Percentiles rank a stretch among this genome's conserved stretches.
Evolutionary conservation across 2,888 invertebrate genomes (phyloP).

Genomic region (Chrysodeixis includens): DNA sequence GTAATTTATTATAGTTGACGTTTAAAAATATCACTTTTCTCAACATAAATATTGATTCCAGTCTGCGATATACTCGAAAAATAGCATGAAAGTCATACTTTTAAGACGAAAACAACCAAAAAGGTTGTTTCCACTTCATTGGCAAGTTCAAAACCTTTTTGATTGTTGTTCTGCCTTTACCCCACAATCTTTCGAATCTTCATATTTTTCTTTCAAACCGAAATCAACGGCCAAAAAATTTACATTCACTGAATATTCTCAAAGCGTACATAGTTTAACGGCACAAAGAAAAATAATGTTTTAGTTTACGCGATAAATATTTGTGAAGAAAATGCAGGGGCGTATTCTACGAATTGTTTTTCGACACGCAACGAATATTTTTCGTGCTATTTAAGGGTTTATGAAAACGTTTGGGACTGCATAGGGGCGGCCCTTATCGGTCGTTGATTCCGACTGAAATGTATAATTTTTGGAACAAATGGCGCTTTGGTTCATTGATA

Average conservation of each 20-base stretch:
- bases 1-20: too few species aligned
- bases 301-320: constrained; percentile 22
- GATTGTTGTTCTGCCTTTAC: background rate
- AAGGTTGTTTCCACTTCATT: background rate
- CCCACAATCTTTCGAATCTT: constrained; percentile 13
- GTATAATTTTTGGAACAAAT: constrained; percentile 18
- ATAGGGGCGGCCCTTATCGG: constrained; percentile 12
- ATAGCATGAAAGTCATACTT: background rate
- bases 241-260: constrained; percentile 42
- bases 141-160: background rate
- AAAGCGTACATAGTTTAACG: constrained; percentile 15
- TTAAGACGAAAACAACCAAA: background rate
- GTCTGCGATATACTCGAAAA: background rate
- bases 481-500: constrained; percentile 1
- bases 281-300: constrained; percentile 8
- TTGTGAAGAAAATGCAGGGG: constrained; percentile 21
- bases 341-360: constrained; percentile 28
- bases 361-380: constrained; percentile 21
- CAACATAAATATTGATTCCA: background rate
- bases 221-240: constrained; percentile 36
- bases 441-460: constrained; percentile 9
- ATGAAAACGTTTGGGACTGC: background rate
- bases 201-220: constrained; percentile 45
- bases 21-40: too few species aligned
- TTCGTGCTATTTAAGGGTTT: constrained; percentile 4